Base-by-base conservation (phyloP, 2,888 invertebrate species). In the Lumbricus terrestris region DNA sequence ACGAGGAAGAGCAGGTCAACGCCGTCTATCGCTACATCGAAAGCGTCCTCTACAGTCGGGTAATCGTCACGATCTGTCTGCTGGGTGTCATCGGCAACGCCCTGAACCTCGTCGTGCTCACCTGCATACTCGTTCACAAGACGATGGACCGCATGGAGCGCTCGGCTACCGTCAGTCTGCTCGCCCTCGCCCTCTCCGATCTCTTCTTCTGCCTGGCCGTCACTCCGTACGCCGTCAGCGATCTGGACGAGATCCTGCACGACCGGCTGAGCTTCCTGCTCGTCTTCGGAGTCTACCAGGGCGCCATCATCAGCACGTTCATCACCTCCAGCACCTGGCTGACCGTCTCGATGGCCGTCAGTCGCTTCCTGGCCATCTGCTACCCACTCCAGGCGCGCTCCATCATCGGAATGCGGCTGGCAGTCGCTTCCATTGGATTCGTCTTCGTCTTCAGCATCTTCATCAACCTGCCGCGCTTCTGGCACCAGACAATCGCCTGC, bases 371-470 rank as follows among this genome's bases (percentile, higher is more conserved):
- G 34, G 89, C 89, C 42, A 54, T 89, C 23, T 89, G 89, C 35
- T 47, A 69, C 18, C 89, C 89, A 0, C 89, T 89, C n/a, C n/a
- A 89, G 54, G 89, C 89, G 33, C 47, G 89, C 54, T 37, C 69
- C 82, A 54, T 94, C 20, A 93, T 94, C 85, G 93, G 93, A 2
- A 91, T 94, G 37, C 92, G 92, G 37, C 92, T 93, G 38, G 94
- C 94, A 1, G 91, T 93, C 34, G 92, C 93, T 29, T 93, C 93
- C 42, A 93, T 94, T 85, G 90, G 92, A 18, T 33, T 93, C 33
- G 90, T 89, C 34, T 91, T 90, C 42, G 82, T 88, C 34, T 82
- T 88, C 37, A 85, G 91, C 88, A 38, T 90, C 82, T 23, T 91
- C n/a, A 37, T 47, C 16, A 91, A 91, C 29, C 91, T 91, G n/a